Percentiles rank a stretch among this genome's conserved stretches.
Evolutionary conservation across 2,113 vertebrate species (phyloP).

Genomic region (Fukomys damarensis): DNA sequence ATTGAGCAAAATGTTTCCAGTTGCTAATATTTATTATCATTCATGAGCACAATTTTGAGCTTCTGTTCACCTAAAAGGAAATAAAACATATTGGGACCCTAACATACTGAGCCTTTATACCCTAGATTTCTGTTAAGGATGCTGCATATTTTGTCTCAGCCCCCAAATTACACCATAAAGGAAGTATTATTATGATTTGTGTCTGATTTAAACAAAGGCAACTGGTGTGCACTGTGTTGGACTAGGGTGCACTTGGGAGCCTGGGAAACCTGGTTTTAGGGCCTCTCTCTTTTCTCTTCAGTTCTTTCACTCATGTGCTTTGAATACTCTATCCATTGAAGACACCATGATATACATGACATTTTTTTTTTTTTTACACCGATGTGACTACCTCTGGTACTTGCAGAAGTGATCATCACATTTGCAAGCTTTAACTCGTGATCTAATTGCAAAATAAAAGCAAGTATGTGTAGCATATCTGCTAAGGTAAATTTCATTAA

Average conservation of each 20-base stretch:
- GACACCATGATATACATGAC: background rate
- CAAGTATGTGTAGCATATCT: background rate
- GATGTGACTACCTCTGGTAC: background rate
- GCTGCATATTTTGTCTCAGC: background rate
- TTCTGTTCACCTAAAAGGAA: background rate
- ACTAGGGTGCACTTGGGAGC: background rate
- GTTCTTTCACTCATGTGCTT: accelerated
- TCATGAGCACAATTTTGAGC: background rate
- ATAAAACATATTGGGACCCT: background rate
- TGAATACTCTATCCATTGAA: background rate
- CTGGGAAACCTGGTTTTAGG: background rate
- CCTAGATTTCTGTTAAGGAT: background rate
- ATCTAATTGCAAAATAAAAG: background rate
- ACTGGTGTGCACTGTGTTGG: background rate
- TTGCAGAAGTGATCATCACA: background rate
- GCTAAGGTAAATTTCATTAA: background rate
- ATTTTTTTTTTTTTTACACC: background rate
- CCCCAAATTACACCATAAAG: background rate
- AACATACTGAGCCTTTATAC: background rate
- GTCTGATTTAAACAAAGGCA: background rate
- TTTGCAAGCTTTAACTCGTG: background rate
- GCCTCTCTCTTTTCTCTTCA: background rate
- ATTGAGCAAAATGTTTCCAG: background rate
- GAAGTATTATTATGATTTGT: background rate
- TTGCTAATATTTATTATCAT: background rate